Evolutionary conservation across 2,113 vertebrate genomes (phyloP).

Genomic region (Rhinopomastus cyanomelas): DNA sequence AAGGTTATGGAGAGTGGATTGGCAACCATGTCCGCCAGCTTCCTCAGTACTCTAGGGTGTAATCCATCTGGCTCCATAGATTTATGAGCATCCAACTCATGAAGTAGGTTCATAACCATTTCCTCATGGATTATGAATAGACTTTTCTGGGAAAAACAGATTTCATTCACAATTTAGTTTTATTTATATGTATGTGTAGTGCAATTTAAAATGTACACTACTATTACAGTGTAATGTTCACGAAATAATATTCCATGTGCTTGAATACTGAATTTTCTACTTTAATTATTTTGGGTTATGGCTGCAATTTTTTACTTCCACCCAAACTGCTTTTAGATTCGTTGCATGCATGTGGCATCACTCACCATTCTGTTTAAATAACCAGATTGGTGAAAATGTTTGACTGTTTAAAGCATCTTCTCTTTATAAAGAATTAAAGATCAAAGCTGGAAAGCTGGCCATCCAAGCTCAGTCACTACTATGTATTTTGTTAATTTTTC

Average conservation of each 20-base stretch:
- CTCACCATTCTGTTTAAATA: slow-evolving; percentile 29
- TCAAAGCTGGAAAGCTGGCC: slow-evolving; percentile 15
- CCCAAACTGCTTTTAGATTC: background rate
- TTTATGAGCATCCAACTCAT: no score
- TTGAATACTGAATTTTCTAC: background rate
- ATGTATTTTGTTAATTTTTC: slow-evolving; percentile 51
- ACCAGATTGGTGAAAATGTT: background rate
- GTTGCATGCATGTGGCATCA: background rate
- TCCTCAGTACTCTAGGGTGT: no score
- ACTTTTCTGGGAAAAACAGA: background rate
- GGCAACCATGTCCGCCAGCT: no score
- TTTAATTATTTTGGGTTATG: background rate
- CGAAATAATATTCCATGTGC: background rate
- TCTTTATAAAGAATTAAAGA: slow-evolving; percentile 37
- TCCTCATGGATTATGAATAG: no score
- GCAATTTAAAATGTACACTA: background rate
- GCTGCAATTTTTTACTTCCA: background rate
- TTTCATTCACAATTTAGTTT: background rate
- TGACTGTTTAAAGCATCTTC: slow-evolving; percentile 1
- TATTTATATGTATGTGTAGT: background rate
- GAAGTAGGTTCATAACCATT: no score
- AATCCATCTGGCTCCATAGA: no score
- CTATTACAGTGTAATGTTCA: background rate
- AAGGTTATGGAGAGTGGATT: no score
- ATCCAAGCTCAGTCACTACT: background rate